Percentiles rank a stretch among this genome's conserved stretches.
Evolutionary conservation across 2,888 invertebrate species (phyloP).

Genomic region (Acanthacorydalis orientalis): DNA sequence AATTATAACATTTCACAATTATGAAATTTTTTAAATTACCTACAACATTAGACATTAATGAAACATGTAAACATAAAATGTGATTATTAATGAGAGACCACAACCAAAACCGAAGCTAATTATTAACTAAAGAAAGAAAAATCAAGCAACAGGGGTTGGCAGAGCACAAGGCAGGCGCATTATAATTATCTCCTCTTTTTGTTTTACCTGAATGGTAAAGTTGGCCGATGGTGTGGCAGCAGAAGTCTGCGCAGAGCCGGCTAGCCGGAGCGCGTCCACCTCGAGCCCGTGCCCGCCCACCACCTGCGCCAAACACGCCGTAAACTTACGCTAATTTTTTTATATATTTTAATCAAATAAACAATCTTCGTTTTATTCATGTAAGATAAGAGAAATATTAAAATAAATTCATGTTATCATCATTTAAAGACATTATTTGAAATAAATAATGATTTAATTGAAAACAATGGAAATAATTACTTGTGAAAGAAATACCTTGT

Average conservation of each 20-base stretch:
- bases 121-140: no score
- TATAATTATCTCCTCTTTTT: neutral
- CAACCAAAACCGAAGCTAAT: no score
- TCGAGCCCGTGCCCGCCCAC: slow-evolving; percentile 25
- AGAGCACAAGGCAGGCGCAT: neutral
- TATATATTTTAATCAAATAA: neutral
- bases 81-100: no score
- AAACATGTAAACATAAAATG: no score
- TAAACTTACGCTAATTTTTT: neutral
- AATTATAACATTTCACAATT: no score
- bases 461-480: no score
- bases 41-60: no score
- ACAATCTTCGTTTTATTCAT: neutral
- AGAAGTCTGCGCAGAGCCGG: slow-evolving; percentile 29
- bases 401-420: neutral
- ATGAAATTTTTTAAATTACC: no score
- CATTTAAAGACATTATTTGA: neutral
- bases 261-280: slow-evolving; percentile 29
- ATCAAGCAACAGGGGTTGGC: neutral
- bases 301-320: slow-evolving; percentile 31
- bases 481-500: no score
- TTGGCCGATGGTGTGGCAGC: slow-evolving; percentile 23
- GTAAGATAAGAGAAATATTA: slow-evolving; percentile 1
- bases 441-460: no score
- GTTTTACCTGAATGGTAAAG: slow-evolving; percentile 26